Conservation (phyloP, 2,888 invertebrate genomes). For the Vesta saturnalis region DNA sequence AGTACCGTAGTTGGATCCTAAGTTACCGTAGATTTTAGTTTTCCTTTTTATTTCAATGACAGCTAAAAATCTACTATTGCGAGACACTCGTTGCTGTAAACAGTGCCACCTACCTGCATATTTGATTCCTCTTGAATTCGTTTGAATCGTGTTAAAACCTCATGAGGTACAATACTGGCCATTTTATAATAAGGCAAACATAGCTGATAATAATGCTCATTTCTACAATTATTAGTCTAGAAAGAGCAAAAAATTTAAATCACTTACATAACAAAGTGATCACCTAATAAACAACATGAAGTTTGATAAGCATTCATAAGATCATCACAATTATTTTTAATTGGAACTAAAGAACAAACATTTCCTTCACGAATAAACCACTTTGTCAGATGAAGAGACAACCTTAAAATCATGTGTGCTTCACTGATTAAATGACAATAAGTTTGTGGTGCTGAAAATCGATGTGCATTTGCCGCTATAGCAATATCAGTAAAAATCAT, state of each 20-base stretch:
- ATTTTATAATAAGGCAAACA: slow-evolving; percentile 67
- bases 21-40: too few species aligned
- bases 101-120: slow-evolving; percentile 48
- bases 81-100: not conserved
- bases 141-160: slow-evolving; percentile 62
- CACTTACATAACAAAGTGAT: slow-evolving; percentile 66
- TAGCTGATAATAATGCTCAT: slow-evolving; percentile 55
- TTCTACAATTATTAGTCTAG: slow-evolving; percentile 47
- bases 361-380: slow-evolving; percentile 57
- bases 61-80: too few species aligned
- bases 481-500: slow-evolving; percentile 76
- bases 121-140: slow-evolving; percentile 59
- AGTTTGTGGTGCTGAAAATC: slow-evolving; percentile 71
- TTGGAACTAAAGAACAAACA: slow-evolving; percentile 51
- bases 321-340: slow-evolving; percentile 57
- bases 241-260: not conserved
- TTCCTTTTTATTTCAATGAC: too few species aligned
- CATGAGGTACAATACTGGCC: slow-evolving; percentile 64
- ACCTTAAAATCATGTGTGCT: slow-evolving; percentile 73
- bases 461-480: slow-evolving; percentile 72
- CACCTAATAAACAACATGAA: slow-evolving; percentile 67
- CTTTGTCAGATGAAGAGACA: slow-evolving; percentile 59
- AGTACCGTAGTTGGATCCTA: too few species aligned
- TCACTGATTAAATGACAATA: slow-evolving; percentile 79
- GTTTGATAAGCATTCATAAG: slow-evolving; percentile 62